phyloP scores from a whole-genome alignment of 92 coral and sea anemone species.

The Zoanthus sociatus region DNA sequence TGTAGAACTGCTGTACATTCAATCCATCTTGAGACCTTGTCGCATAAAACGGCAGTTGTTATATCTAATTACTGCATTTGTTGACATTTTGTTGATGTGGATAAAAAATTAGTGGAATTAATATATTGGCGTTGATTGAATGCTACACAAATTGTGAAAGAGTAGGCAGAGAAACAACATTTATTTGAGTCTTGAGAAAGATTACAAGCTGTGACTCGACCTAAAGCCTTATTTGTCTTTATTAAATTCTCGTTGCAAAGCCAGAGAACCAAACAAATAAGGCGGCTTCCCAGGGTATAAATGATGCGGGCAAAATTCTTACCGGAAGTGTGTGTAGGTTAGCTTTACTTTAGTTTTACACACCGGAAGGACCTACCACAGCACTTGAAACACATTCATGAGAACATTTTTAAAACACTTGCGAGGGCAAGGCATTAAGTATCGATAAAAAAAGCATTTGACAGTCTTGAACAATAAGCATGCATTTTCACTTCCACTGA shows the following conservation, averaged over 20 bases:
- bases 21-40: background rate
- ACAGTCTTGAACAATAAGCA: background rate
- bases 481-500: background rate
- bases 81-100: constrained; percentile 34
- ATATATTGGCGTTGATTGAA: constrained; percentile 39
- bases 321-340: constrained; percentile 24
- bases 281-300: constrained; percentile 12
- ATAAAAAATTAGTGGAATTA: constrained; percentile 22
- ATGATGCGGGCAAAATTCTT: background rate
- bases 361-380: constrained; percentile 50
- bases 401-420: constrained; percentile 12
- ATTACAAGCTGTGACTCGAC: constrained; percentile 29
- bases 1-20: background rate
- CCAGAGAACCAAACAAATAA: constrained; percentile 9
- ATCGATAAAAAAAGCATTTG: constrained; percentile 16
- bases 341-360: background rate
- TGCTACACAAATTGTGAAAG: constrained; percentile 4
- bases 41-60: constrained; percentile 4
- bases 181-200: background rate
- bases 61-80: constrained; percentile 28
- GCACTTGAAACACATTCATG: constrained; percentile 20
- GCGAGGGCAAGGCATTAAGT: constrained; percentile 17
- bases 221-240: constrained; percentile 11
- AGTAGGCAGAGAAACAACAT: background rate
- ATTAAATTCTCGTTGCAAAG: constrained; percentile 34